Conservation (phyloP, 2,113 vertebrate genomes). For the Fulmarus glacialis region DNA sequence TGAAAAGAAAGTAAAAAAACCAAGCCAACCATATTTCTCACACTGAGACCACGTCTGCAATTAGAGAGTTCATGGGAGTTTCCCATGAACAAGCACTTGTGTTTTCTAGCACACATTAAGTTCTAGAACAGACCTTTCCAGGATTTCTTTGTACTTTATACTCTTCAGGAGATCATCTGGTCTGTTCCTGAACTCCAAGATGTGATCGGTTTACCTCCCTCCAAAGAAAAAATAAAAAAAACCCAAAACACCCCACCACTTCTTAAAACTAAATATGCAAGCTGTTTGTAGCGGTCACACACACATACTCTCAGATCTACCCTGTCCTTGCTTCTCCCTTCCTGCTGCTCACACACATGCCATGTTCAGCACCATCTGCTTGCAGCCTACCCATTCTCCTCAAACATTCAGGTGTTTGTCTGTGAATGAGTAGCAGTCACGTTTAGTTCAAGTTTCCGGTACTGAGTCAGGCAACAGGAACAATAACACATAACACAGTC, state of each 20-base stretch:
- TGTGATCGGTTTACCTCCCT: rapidly evolving
- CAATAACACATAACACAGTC: not conserved
- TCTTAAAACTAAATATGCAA: not conserved
- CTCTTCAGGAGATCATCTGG: not conserved
- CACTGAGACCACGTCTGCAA: not conserved
- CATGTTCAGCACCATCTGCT: not conserved
- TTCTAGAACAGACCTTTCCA: not conserved
- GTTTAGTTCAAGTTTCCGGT: not conserved
- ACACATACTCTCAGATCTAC: not conserved
- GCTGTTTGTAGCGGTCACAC: not conserved
- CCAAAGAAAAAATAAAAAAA: not conserved
- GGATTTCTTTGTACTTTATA: not conserved
- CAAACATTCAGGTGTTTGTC: not conserved
- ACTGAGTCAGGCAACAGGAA: not conserved
- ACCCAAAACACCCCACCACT: too few species aligned
- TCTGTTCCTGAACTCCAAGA: not conserved
- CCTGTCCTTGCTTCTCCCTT: not conserved
- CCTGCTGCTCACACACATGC: not conserved
- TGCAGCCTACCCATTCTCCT: not conserved
- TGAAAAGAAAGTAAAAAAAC: not conserved
- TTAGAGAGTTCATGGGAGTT: not conserved
- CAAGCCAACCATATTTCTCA: not conserved
- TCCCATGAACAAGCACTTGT: not conserved
- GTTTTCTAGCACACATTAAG: not conserved
- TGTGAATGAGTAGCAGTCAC: not conserved